Evolutionary conservation across 1,140 invertebrate genomes (phyloP), one percentile per base, ranked within the genome.

Genomic region (Drosophila auraria): DNA sequence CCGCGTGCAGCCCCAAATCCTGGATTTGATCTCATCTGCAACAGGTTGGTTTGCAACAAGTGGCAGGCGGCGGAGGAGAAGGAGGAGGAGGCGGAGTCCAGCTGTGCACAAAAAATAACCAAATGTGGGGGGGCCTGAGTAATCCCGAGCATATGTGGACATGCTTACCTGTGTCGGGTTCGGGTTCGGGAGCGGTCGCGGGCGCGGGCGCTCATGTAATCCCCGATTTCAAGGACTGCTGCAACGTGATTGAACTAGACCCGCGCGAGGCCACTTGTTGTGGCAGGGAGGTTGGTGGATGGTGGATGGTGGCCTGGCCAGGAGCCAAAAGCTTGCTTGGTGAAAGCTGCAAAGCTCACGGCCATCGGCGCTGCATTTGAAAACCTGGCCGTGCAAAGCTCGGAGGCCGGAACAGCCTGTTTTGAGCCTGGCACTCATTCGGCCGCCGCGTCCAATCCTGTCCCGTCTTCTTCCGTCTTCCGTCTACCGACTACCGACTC

Each of bases 331-430:
- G 50, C 23, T 56, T 50, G 20, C 59, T 30, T 0, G 33, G 7
- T n/a, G 14, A 68, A 86, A 81, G 66, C 78, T 77, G 36, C 0
- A 33, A 65, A 77, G 82, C 78, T 78, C 36, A 23, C 11, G 5
- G 27, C 14, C 38, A 36, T 7, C 76, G 80, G 79, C 79, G 79
- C 79, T 82, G 59, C 47, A 82, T 84, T 84, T 78, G 4, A 82
- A 86, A 50, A 49, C 11, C 11, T n/a, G 17, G 42, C 59, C 64
- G 61, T 57, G 78, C n/a, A 64, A 44, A 73, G 73, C 73, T 64
- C 63, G 5, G 23, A 23, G 47, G 59, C 49, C 27, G 54, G 36
- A 57, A 40, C 59, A 62, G 47, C 30, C 27, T 62, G 25, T 44
- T 45, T 45, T 20, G 36, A 64, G 62, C 12, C 62, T 20, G 60